Evolutionary conservation across 2,113 vertebrate species (phyloP), one percentile per base, ranked within the genome.

Genomic region (Atlantisia rogersi): DNA sequence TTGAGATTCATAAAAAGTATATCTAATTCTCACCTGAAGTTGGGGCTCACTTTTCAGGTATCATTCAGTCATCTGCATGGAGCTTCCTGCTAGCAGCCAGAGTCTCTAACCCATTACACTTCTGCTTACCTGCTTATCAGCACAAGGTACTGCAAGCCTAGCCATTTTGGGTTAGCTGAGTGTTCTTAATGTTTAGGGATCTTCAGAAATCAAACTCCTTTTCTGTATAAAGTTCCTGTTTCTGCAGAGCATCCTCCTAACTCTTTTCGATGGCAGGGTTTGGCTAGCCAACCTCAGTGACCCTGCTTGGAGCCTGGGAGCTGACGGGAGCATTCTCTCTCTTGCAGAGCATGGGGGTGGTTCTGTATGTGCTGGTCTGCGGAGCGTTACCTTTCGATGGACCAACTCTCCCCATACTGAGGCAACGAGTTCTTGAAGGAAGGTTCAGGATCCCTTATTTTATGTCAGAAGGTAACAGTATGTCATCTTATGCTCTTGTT

Each of bases 401-500:
- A 64, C 99, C 99, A 62, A 99, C 99, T 3, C 98, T 99, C 62
- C 99, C 99, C 37, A 98, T 99, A 89, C 98, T 99, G 94, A 98
- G 99, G 94, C 99, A 99, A 96, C 97, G 99, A 20, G 99, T 99
- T 79, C 97, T 99, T 82, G 99, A 99, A 97, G 99, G 99, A 92
- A 98, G 99, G 95, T 99, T 99, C 98, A 98, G 99, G 64, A 99
- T 99, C 97, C 99, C 99, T 5, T 99, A 99, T 97, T 99, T 99
- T 97, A 99, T 99, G 99, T 99, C 99, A 63, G 99, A 99, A 99
- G 99, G 99, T 99, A 98, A 98, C 29, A 6, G 0, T 1, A 3
- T 12, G 17, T 52, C 21, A 10, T 50, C 20, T 24, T 10, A 4
- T 8, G 12, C 56, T 65, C 31, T 48, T 50, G 6, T 25, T 4